Evolutionary conservation across 2,113 vertebrate genomes (phyloP), one percentile per base, ranked within the genome.

Genomic region (Sinocyclocheilus grahami): DNA sequence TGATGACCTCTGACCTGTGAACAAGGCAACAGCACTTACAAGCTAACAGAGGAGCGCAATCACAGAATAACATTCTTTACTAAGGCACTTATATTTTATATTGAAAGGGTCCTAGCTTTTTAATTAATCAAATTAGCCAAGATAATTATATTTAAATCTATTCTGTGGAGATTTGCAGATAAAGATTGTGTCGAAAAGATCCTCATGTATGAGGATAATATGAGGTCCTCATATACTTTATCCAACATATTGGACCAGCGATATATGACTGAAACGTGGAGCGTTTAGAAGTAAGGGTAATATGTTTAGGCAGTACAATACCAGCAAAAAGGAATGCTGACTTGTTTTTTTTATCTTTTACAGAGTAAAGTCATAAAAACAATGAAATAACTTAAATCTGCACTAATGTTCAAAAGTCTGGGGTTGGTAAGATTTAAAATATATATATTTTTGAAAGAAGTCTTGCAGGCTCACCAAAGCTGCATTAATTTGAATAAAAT

Each of bases 1-100:
- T 97, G 97, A 88, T 99, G 97, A 90, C 98, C 98, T 94, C 97
- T 97, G 89, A 99, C 97, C 97, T 99, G 88, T 91, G 92, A 93
- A 93, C 89, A 96, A 94, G 78, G 62, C 22, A 85, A 88, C n/a
- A 87, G 55, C 37, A 81, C 62, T 84, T 48, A 85, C 62, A 83
- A 65, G 22, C 62, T 69, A 69, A 48, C 5, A 46, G 39, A 65
- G 62, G 39, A 4, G 22, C 0, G 37, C 22, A 58, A 65, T 42
- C 14, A 51, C 2, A 65, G 20, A 81, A 11, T 42, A 63, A 22
- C 10, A 22, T 9, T 39, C 33, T 11, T 72, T 72, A 11, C 18
- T 37, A 71, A 71, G 16, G 67, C 16, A 71, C 1, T 71, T 71
- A 71, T 71, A 71, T 37, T 39, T 20, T 18, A 69, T 37, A 37